Evolutionary conservation across 1,140 invertebrate species (phyloP), one percentile per base, ranked within the genome.

Genomic region (Sarcophaga bullata): DNA sequence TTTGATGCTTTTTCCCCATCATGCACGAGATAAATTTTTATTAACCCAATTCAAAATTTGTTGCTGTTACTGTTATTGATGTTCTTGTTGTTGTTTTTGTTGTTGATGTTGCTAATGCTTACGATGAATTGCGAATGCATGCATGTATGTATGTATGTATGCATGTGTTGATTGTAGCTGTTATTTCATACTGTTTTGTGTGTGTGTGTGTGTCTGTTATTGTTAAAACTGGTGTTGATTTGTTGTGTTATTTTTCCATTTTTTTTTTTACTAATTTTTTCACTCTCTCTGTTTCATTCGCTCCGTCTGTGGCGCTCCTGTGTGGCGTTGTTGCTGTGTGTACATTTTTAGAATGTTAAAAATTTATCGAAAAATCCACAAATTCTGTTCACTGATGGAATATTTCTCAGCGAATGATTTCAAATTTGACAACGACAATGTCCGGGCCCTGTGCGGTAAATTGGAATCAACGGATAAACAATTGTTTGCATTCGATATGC

Each of bases 381-480:
- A 95, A 86, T 94, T 95, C 80, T 92, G 93, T 25, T 91, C 91
- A 17, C 93, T 93, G 5, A 90, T 96, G 17, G 92, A 94, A 58
- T 96, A 94, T 87, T 97, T 97, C 87, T 93, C 93, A 19, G 91
- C 92, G 0, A 91, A 93, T 68, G 91, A 94, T 84, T 97, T 95
- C 93, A 91, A 92, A 50, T 96, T 96, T 85, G 88, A 92, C 19
- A 94, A 94, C 84, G 90, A 92, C 0, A 96, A 96, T 86, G 90
- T 93, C 0, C 90, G 93, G 50, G 86, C 86, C n/a, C 89, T 98
- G 80, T 92, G 93, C 86, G 86, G 89, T 1, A 92, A 92, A 25
- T 86, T 97, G 68, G 91, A 93, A 6, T 86, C 86, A 0, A 88
- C 92, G 49, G 96, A 97, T 86, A 91, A 92, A 84, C 88, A 91